A percentile compares a stretch with the other conserved stretches of the same genome.
Conservation (phyloP, 2,888 invertebrate species). For the Digitonthophagus gazella region DNA sequence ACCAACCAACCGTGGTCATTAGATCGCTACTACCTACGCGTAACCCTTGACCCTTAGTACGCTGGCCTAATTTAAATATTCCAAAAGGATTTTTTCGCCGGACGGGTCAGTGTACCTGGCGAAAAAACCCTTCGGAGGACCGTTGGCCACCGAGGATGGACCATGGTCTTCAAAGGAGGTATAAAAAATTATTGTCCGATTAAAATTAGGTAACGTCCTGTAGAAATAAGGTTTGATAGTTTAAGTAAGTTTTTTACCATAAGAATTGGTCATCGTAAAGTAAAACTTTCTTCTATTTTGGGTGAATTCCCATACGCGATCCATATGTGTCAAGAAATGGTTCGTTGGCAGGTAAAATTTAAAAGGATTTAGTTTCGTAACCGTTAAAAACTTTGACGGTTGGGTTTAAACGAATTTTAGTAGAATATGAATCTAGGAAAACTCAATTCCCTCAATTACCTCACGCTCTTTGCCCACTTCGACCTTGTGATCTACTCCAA, state of each 20-base stretch:
- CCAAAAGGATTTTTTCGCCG: conserved; percentile 15
- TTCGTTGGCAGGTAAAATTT: not conserved
- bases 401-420: not conserved
- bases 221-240: not conserved
- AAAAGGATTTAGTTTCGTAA: not conserved
- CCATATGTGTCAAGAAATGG: not conserved
- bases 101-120: not conserved
- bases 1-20: conserved; percentile 20
- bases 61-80: conserved; percentile 27
- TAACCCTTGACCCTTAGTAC: conserved; percentile 25
- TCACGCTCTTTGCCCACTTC: too few species aligned
- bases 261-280: not conserved
- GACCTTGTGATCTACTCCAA: too few species aligned
- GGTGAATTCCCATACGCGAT: not conserved
- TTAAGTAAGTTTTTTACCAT: not conserved
- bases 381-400: not conserved
- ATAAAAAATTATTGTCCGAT: not conserved
- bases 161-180: conserved; percentile 18
- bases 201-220: not conserved
- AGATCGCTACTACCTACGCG: conserved; percentile 19
- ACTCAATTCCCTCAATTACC: too few species aligned
- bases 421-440: too few species aligned
- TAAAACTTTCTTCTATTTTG: not conserved
- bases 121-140: conserved; percentile 23
- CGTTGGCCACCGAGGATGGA: conserved; percentile 26